These are phyloP conservation scores for Pseudorectes ferrugineus DNA, from an alignment of 2,113 vertebrate species.

Conservation along the genomic window DNA sequence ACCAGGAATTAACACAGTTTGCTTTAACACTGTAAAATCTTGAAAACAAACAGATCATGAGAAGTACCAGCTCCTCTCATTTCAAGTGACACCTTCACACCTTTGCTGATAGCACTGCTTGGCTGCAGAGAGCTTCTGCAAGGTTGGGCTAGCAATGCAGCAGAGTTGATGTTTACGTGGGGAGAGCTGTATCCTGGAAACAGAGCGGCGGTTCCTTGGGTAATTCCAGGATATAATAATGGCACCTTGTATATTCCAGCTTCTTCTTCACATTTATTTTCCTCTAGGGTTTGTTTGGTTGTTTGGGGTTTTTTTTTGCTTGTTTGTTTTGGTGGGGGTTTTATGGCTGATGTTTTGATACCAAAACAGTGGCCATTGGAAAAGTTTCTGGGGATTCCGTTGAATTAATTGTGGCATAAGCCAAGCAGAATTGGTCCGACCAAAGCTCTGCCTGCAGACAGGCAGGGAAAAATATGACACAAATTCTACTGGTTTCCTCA, in stretches of 20 bases:
- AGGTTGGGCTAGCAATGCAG: neutral
- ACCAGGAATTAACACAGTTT: neutral
- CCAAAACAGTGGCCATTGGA: neutral
- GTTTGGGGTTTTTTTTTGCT: too few species aligned
- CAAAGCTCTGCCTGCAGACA: neutral
- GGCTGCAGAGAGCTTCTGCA: neutral
- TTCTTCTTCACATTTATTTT: neutral
- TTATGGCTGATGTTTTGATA: neutral
- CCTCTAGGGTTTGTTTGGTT: neutral
- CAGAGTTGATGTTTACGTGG: neutral
- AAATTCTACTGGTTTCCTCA: neutral
- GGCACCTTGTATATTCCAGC: neutral
- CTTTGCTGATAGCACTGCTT: neutral
- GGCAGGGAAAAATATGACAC: neutral
- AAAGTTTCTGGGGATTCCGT: neutral
- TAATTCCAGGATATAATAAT: neutral
- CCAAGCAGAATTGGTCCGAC: neutral
- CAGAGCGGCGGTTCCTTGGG: neutral
- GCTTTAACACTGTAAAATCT: neutral
- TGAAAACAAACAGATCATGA: conserved; percentile 25
- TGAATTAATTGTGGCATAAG: neutral
- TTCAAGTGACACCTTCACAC: conserved; percentile 21
- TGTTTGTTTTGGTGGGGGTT: neutral
- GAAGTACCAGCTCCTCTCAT: neutral
- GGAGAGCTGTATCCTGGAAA: neutral